A percentile compares a stretch with the other conserved stretches of the same genome.
phyloP scores from a whole-genome alignment of 2,113 vertebrate genomes.

The Aix galericulata region DNA sequence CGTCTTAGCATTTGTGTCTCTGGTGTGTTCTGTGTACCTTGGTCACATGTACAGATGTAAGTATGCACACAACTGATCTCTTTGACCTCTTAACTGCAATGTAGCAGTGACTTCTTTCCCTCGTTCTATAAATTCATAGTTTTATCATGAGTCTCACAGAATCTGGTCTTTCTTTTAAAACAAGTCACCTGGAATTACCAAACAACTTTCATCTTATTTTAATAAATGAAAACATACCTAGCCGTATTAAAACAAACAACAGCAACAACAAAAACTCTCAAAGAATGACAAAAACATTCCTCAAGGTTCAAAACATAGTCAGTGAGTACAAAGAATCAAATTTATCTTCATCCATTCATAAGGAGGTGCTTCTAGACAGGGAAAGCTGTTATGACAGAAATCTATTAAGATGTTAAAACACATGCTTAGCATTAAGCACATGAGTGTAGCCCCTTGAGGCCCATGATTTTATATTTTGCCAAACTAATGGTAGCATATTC shows the following conservation, averaged over 20 bases:
- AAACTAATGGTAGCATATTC: not conserved
- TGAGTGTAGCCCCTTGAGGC: not conserved
- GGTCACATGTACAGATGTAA: rapidly evolving
- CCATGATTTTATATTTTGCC: not conserved
- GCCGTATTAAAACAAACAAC: not conserved
- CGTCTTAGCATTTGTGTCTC: not conserved
- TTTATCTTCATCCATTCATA: not conserved
- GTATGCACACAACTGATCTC: not conserved
- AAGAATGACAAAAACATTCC: not conserved
- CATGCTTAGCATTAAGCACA: not conserved
- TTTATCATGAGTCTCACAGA: not conserved
- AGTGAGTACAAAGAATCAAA: not conserved
- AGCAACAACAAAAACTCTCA: not conserved
- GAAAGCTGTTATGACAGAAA: not conserved
- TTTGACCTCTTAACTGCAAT: not conserved
- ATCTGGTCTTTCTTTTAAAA: not conserved
- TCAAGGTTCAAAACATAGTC: not conserved
- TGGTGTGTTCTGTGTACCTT: not conserved
- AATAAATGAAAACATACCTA: not conserved
- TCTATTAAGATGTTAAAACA: not conserved
- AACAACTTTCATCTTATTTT: not conserved
- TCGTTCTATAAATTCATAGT: not conserved
- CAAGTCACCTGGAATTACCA: not conserved
- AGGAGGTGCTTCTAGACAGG: not conserved
- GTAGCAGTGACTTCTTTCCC: not conserved